phyloP scores from a whole-genome alignment of 2,888 invertebrate genomes.

The Torymus texanus region DNA sequence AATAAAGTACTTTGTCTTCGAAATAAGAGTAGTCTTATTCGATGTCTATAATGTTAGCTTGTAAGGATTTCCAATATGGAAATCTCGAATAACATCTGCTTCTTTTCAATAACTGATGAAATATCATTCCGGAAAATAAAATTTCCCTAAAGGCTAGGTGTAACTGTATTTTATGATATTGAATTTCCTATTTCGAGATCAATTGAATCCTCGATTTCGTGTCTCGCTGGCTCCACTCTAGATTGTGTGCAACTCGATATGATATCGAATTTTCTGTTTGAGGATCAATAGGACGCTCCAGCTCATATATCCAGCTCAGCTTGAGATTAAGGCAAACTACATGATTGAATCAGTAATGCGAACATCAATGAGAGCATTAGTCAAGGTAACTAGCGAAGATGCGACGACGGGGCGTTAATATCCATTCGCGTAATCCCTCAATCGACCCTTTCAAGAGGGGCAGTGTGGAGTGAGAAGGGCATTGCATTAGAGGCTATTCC shows the following conservation, averaged over 20 bases:
- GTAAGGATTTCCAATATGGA: no score
- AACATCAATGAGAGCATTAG: constrained; percentile 68
- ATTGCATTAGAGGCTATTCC: constrained; percentile 21
- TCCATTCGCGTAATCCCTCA: constrained; percentile 28
- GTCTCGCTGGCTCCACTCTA: not conserved
- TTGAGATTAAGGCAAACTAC: constrained; percentile 60
- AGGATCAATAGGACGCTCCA: not conserved
- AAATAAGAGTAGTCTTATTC: not conserved
- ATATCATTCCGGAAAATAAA: no score
- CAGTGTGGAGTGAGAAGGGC: not conserved
- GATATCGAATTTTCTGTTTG: constrained; percentile 2
- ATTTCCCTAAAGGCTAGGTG: no score
- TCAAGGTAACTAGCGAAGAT: constrained; percentile 54
- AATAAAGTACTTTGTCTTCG: not conserved
- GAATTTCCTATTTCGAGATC: no score
- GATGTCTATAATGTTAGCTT: no score
- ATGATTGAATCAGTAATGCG: constrained; percentile 62
- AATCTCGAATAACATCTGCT: no score
- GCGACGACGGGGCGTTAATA: constrained; percentile 63
- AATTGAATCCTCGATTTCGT: no score
- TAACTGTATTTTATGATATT: no score
- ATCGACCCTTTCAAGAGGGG: constrained; percentile 21
- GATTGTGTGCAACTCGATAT: not conserved
- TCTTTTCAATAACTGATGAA: no score
- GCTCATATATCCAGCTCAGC: constrained; percentile 49